phyloP scores from a whole-genome alignment of 35 echinoderm and acorn worm genomes.

The Eucidaris tribuloides region DNA sequence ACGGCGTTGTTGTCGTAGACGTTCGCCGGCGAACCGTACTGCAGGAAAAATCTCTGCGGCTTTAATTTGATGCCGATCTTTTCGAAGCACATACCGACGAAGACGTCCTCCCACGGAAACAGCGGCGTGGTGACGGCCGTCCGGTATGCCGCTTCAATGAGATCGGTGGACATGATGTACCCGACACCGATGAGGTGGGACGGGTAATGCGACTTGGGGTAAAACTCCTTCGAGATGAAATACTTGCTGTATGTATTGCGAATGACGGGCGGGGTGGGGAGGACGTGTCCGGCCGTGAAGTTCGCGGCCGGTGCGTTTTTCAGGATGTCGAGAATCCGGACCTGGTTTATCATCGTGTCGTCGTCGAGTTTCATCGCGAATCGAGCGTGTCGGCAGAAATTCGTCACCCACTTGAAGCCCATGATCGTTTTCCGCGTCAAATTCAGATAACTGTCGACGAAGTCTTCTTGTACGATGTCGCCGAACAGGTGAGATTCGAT shows the following conservation, averaged over 20 bases:
- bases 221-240: constrained; percentile 24
- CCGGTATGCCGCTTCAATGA: constrained; percentile 22
- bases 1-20: too few relatives aligned
- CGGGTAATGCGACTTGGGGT: constrained; percentile 31
- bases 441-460: constrained; percentile 44
- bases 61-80: constrained; percentile 1
- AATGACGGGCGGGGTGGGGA: not conserved
- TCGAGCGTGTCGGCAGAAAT: constrained; percentile 38
- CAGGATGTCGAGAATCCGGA: constrained; percentile 31
- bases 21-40: too few relatives aligned
- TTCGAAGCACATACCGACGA: constrained; percentile 32
- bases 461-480: constrained; percentile 45
- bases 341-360: constrained; percentile 39
- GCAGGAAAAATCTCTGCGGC: too few relatives aligned
- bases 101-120: constrained; percentile 72
- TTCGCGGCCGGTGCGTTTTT: not conserved
- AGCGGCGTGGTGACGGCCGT: constrained; percentile 5
- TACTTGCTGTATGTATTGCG: constrained; percentile 24
- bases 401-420: constrained; percentile 54
- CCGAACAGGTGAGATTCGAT: constrained; percentile 11
- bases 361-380: constrained; percentile 67
- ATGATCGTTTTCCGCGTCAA: constrained; percentile 56
- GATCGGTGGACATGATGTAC: constrained; percentile 53
- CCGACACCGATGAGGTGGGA: constrained; percentile 21
- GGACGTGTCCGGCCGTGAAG: constrained; percentile 10